Evolutionary conservation across 2,113 vertebrate genomes (phyloP), one percentile per base, ranked within the genome.

Genomic region (Prietella phreatophila): DNA sequence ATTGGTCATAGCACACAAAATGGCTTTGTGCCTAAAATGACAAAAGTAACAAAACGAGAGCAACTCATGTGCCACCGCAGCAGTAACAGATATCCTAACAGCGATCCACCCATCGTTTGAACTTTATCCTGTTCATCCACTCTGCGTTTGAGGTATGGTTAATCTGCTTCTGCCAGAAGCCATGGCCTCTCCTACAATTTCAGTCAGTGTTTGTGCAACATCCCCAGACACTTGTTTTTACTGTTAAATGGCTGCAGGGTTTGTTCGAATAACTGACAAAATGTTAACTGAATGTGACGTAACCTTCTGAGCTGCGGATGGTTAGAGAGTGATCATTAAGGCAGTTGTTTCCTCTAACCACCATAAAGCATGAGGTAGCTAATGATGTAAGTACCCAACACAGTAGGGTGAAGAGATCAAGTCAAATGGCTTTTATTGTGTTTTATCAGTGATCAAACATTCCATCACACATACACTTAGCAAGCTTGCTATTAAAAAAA

Each of bases 111-210:
- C 88, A 83, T 25, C n/a, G 14, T 47, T 75, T 83, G 27, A 83
- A 75, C 67, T 82, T 47, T 47, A 73, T 61, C 80, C 53, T 87
- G 33, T 42, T 87, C 86, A 87, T 87, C 65, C 36, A 61, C 53
- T n/a, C 86, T 53, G 56, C 6, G 19, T 83, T 75, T 9, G 80
- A 60, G 19, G 25, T 36, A 53, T 47, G 10, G 33, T 67, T 73
- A 82, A 56, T 85, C 42, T 81, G 58, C 15, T 30, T 67, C 60
- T 76, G 19, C 33, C 79, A 56, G 47, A 78, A 47, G 39, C 60
- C n/a, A 75, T 1, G 20, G 27, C 50, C 86, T 82, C 79, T 73
- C 50, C 79, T 82, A 25, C 25, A 82, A 8, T 82, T 86, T 80
- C 60, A 86, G 75, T 65, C 39, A n/a, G 60, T 67, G 60, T 86